Conservation (phyloP, 2,888 invertebrate species). For the Priocnemis perturbator region DNA sequence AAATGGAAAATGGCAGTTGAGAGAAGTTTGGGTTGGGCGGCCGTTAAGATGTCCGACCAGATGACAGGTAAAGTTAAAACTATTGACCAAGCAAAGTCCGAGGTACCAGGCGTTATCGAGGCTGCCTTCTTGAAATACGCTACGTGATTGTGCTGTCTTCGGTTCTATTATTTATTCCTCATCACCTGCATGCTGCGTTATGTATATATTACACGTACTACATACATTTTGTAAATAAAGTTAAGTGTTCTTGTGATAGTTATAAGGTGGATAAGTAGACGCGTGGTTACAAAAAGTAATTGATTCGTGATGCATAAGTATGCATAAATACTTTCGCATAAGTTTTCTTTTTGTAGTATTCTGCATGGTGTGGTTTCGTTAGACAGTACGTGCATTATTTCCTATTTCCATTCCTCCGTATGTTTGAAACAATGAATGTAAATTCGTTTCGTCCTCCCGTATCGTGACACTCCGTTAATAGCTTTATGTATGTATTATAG, state of each 20-base stretch:
- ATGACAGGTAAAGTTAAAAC: slow-evolving; percentile 83
- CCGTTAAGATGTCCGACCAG: slow-evolving; percentile 82
- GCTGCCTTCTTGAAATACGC: slow-evolving; percentile 16
- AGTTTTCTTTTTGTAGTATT: no score
- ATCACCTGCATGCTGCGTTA: slow-evolving; percentile 27
- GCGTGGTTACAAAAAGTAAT: no score
- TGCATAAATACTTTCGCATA: no score
- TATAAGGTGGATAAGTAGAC: neutral
- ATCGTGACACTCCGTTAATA: no score
- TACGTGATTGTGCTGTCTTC: neutral
- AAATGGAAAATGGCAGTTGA: slow-evolving; percentile 98
- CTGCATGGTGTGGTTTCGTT: no score
- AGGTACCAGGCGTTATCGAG: slow-evolving; percentile 22
- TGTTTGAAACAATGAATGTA: no score
- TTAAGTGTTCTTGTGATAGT: slow-evolving; percentile 24
- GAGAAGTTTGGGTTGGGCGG: slow-evolving; percentile 92
- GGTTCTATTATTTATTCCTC: neutral
- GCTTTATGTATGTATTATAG: no score
- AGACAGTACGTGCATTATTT: no score
- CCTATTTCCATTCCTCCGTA: no score
- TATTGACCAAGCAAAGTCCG: slow-evolving; percentile 18
- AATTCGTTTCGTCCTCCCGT: no score
- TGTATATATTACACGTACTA: slow-evolving; percentile 25
- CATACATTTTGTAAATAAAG: slow-evolving; percentile 37
- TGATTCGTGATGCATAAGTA: no score